Conservation (phyloP, 2,113 vertebrate genomes). For the Vanacampus margaritifer region DNA sequence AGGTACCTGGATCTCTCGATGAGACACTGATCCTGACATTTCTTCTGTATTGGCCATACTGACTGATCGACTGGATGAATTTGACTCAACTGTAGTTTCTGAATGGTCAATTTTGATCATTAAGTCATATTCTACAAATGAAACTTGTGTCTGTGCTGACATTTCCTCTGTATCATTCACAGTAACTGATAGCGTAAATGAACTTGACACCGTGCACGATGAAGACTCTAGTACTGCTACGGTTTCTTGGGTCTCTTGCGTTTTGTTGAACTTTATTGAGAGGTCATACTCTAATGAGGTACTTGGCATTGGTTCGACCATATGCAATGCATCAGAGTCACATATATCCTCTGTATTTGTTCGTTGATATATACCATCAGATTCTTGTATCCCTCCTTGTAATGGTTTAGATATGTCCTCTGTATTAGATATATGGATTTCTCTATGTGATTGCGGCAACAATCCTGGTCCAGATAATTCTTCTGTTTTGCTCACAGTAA, state of each 20-base stretch:
- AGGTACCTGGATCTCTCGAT: constrained; percentile 2
- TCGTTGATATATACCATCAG: not conserved
- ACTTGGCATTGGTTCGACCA: not conserved
- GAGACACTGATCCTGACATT: not conserved
- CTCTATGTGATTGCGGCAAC: not conserved
- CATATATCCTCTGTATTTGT: not conserved
- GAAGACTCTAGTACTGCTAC: constrained; percentile 2
- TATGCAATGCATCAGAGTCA: not conserved
- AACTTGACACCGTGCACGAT: not conserved
- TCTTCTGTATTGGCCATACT: not conserved
- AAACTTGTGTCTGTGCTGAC: not conserved
- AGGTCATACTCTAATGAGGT: constrained; percentile 3
- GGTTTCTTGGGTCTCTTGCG: not conserved
- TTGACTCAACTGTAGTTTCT: constrained; percentile 1
- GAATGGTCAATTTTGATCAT: constrained; percentile 2
- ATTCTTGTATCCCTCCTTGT: not conserved
- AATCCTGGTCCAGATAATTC: not conserved
- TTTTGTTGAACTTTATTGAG: not conserved
- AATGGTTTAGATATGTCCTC: not conserved
- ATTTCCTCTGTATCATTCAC: constrained; percentile 1
- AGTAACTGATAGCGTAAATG: constrained; percentile 2
- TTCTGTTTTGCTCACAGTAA: constrained; percentile 7
- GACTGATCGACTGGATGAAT: not conserved
- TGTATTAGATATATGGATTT: not conserved
- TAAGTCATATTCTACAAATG: constrained; percentile 2